Evolutionary conservation across 2,888 invertebrate genomes (phyloP), one percentile per base, ranked within the genome.

Genomic region (Helicoverpa assulta): DNA sequence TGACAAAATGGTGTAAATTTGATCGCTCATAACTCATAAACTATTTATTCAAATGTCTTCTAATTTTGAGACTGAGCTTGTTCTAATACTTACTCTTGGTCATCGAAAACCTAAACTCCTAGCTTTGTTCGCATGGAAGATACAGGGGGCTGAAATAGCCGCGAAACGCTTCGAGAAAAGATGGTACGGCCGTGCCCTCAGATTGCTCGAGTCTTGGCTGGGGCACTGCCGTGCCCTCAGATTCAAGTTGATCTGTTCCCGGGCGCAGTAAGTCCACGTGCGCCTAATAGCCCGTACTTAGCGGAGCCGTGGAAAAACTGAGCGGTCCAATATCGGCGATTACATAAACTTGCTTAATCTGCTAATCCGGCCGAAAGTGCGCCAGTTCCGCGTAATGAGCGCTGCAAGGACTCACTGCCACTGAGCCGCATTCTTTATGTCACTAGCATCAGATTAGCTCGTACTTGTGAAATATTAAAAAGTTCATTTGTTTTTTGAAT

Each of bases 281-380:
- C 26, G 56, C 60, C 54, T 83, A 85, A 85, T 82, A 79, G 79
- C 71, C 74, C 67, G 59, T 70, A 83, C 66, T 70, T 75, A 73
- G 70, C 77, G 81, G 68, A 76, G 71, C 61, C 67, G 64, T 56
- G 50, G 62, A 78, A 83, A 82, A 82, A 81, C 64, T 70, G 55
- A 73, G 76, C 76, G 72, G 63, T 33, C 74, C 79, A 66, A 83
- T 75, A 69, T 59, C 67, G 55, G 68, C 52, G 54, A 63, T 72
- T 62, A 79, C 76, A 84, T 86, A 88, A 87, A 85, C 77, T 82
- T 73, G 70, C 73, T 77, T 85, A 88, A 88, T 88, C 87, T 85
- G 82, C 80, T 87, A 86, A 87, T 85, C 87, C 79, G 70, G 73
- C 59, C 57, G 73, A 84, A 83, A 83, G 83, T 84, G 85, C 84